These are phyloP conservation scores for Drosophila suboccidentalis DNA, from an alignment of 2,888 invertebrate species.

Conservation along the genomic window DNA sequence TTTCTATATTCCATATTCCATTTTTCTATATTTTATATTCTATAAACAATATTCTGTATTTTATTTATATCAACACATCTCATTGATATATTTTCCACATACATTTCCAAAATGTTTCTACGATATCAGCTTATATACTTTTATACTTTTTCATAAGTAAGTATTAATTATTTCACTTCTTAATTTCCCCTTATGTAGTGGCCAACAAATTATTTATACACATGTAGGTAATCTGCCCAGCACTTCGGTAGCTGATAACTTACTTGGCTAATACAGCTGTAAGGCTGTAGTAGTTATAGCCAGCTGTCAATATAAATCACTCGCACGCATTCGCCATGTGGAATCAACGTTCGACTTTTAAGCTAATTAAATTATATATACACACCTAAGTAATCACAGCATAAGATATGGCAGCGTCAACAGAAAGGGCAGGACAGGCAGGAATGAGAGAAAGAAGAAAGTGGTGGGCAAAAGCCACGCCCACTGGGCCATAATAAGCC, in stretches of 20 bases:
- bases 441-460: slow-evolving; percentile 8
- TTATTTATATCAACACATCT: too few relatives aligned
- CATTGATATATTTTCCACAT: too few relatives aligned
- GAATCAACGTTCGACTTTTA: slow-evolving; percentile 61
- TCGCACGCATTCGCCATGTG: slow-evolving; percentile 36
- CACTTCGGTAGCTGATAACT: slow-evolving; percentile 34
- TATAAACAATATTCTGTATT: too few relatives aligned
- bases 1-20: too few relatives aligned
- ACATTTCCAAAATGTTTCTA: too few relatives aligned
- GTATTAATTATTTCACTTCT: not conserved
- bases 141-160: not conserved
- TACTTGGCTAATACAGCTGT: slow-evolving; percentile 45
- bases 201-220: not conserved
- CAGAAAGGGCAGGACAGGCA: not conserved
- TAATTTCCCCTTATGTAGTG: not conserved
- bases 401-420: slow-evolving; percentile 22
- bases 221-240: not conserved
- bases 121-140: not conserved
- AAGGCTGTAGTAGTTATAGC: slow-evolving; percentile 16
- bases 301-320: slow-evolving; percentile 71
- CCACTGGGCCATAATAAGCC: slow-evolving; percentile 62
- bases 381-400: slow-evolving; percentile 44
- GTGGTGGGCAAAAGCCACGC: slow-evolving; percentile 23
- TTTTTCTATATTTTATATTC: too few relatives aligned
- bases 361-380: slow-evolving; percentile 80